A percentile compares a stretch with the other conserved stretches of the same genome.
Evolutionary conservation across 2,797 vertebrate species (phyloP).

Genomic region (Alcedo quadribrachys): DNA sequence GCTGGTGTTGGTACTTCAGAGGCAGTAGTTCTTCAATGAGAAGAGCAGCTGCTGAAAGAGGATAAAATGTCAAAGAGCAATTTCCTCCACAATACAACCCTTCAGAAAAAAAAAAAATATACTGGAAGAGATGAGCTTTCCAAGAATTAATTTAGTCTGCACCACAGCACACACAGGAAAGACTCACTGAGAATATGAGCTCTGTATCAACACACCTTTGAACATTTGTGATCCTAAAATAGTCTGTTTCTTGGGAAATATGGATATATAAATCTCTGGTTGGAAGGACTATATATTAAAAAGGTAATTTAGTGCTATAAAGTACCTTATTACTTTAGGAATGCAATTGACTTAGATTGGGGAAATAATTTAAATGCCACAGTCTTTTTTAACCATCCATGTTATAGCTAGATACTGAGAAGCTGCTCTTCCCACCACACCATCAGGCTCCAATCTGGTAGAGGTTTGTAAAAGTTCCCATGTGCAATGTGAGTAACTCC

Average conservation of each 20-base stretch:
- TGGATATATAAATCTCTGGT: fast-evolving
- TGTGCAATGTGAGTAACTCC: conserved; percentile 13
- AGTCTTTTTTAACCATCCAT: neutral
- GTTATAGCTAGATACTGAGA: neutral
- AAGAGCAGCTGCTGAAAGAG: conserved; percentile 15
- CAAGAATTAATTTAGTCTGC: neutral
- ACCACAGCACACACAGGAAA: neutral
- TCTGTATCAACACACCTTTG: neutral
- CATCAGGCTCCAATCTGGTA: conserved; percentile 24
- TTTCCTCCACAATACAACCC: neutral
- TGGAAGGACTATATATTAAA: neutral
- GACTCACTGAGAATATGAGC: neutral
- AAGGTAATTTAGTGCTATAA: neutral
- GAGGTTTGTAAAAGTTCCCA: neutral
- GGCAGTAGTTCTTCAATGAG: neutral
- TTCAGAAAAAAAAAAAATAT: neutral
- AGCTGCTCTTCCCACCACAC: neutral
- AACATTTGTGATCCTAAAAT: neutral
- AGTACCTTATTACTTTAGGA: neutral
- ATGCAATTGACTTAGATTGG: neutral
- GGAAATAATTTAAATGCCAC: neutral
- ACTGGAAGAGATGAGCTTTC: neutral
- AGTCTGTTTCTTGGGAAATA: neutral
- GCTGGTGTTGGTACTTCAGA: neutral
- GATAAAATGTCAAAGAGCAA: conserved; percentile 17